Base-by-base conservation (phyloP, 2,797 vertebrate species). In the Mus spretus region DNA sequence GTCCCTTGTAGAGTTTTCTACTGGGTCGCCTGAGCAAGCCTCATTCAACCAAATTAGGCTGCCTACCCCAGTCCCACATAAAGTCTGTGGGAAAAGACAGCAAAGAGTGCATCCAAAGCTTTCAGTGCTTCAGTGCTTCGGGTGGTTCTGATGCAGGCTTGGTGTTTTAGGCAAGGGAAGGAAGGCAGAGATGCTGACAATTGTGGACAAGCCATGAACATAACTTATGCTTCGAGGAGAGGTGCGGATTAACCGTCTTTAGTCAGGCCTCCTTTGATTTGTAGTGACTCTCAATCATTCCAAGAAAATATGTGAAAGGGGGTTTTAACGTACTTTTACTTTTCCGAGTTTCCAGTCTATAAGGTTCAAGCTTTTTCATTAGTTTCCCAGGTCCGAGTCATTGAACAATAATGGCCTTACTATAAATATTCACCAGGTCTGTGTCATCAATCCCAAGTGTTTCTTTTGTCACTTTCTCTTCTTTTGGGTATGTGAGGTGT, bases 401-500 rank as follows among this genome's bases (percentile, higher is more conserved):
- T 31, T 31, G 55, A 40, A 28, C 26, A n/a, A 1, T 55, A 78
- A 63, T 15, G 9, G 22, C 3, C 3, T 72, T 59, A 34, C 80
- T 77, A 19, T 83, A 82, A 90, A 65, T 50, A 74, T 20, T 70
- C 6, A 6, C 78, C 84, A 72, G 70, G 50, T 77, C 61, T 24
- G 34, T 47, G 37, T 2, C 67, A 78, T 37, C 34, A 93, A 12
- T 78, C 55, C 55, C 37, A 87, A 37, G 20, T 90, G 14, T 97
- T 91, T 93, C 6, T 93, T 95, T 95, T 84, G 74, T 90, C 78
- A 81, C 82, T 94, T 97, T 97, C 93, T 26, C 31, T 67, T 67
- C 19, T 3, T 63, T 24, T 85, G 44, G 28, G 3, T 22, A 2
- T 34, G 44, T 65, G 37, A 59, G 55, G n/a, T 44, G 2, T 83